Conservation (phyloP, 2,888 invertebrate genomes). For the Malthinus seriepunctatus region DNA sequence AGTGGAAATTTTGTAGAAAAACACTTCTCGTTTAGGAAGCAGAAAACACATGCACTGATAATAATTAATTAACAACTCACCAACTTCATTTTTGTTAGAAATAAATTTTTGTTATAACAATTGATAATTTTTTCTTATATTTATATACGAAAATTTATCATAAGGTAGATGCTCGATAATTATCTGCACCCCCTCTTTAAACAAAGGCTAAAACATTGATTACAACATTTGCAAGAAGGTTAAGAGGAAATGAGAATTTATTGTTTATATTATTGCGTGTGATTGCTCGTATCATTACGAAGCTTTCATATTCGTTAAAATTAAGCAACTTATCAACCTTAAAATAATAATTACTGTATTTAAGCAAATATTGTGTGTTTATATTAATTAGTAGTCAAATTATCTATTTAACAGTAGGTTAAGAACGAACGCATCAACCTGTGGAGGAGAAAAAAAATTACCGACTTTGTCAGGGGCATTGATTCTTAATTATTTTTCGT, state of each 20-base stretch:
- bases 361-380: background rate
- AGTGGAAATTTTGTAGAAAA: too few species aligned
- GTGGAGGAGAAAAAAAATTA: too few species aligned
- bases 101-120: slow-evolving; percentile 16
- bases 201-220: slow-evolving; percentile 26
- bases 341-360: slow-evolving; percentile 18
- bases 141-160: slow-evolving; percentile 20
- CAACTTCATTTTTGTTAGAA: slow-evolving; percentile 37
- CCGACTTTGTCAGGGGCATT: too few species aligned
- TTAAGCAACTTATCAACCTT: slow-evolving; percentile 26
- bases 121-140: slow-evolving; percentile 19
- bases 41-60: background rate
- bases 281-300: slow-evolving; percentile 26
- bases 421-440: too few species aligned
- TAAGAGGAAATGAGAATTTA: slow-evolving; percentile 38
- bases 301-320: slow-evolving; percentile 23
- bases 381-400: too few species aligned
- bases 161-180: slow-evolving; percentile 26
- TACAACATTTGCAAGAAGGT: slow-evolving; percentile 35
- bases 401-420: too few species aligned
- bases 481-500: too few species aligned
- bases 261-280: slow-evolving; percentile 37
- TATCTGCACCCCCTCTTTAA: slow-evolving; percentile 32
- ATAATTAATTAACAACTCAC: slow-evolving; percentile 29
- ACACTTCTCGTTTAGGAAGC: too few species aligned